Percentiles rank a stretch among this genome's conserved stretches.
Conservation (phyloP, 2,888 invertebrate species). For the Ormia ochracea region DNA sequence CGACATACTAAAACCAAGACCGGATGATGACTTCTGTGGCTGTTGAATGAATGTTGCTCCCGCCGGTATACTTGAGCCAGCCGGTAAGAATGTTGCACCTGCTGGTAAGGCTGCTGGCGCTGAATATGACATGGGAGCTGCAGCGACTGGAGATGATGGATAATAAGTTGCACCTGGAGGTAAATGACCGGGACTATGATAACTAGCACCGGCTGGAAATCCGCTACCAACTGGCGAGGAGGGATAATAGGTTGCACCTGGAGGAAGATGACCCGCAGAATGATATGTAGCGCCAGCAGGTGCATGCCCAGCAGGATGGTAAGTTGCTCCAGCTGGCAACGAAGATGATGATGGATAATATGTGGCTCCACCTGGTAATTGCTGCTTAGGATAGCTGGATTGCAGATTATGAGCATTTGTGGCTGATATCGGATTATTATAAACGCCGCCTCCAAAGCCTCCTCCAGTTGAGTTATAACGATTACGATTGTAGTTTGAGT, state of each 20-base stretch:
- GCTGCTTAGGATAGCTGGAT: constrained; percentile 72
- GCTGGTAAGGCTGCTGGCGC: constrained; percentile 66
- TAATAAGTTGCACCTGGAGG: constrained; percentile 63
- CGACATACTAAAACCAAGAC: constrained; percentile 72
- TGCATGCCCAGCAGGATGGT: constrained; percentile 53
- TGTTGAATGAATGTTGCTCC: constrained; percentile 71
- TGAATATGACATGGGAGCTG: constrained; percentile 51
- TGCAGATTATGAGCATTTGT: constrained; percentile 69
- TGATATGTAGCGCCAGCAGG: constrained; percentile 65
- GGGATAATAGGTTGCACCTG: constrained; percentile 65
- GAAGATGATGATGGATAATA: constrained; percentile 62
- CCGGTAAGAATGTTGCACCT: constrained; percentile 69
- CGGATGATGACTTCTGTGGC: constrained; percentile 69
- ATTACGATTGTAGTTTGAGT: constrained; percentile 64
- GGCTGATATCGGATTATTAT: constrained; percentile 70
- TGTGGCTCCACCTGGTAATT: constrained; percentile 67
- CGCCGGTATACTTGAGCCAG: constrained; percentile 65
- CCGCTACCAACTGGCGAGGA: constrained; percentile 63
- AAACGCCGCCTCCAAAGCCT: constrained; percentile 40
- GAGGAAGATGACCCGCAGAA: constrained; percentile 40
- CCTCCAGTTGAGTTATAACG: constrained; percentile 68
- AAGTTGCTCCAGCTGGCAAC: constrained; percentile 65
- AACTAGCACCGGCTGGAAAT: constrained; percentile 59
- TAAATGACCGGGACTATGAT: constrained; percentile 48
- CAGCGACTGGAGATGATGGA: constrained; percentile 64